phyloP scores from a whole-genome alignment of 2,888 invertebrate genomes.

The Acleris literana region DNA sequence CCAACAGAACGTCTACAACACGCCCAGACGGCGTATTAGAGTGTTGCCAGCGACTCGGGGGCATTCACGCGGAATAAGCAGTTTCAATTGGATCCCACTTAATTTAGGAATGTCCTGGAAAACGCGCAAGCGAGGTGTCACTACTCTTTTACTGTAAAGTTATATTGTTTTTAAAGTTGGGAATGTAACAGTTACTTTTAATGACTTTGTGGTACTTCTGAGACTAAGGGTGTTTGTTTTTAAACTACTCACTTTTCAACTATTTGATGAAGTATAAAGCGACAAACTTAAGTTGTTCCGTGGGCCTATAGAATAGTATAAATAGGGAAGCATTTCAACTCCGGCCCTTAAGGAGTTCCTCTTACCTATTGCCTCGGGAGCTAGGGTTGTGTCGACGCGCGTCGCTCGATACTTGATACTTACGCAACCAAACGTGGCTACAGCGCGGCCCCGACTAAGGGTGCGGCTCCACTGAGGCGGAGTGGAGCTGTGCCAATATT shows the following conservation, averaged over 20 bases:
- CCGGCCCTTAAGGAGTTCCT: too few relatives aligned
- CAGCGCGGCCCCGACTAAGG: too few relatives aligned
- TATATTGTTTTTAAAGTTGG: slow-evolving; percentile 34
- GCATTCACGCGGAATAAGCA: slow-evolving; percentile 7
- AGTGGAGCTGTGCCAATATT: too few relatives aligned
- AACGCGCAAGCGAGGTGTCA: neutral
- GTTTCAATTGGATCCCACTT: slow-evolving; percentile 3
- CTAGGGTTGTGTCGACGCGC: too few relatives aligned
- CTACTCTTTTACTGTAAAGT: slow-evolving; percentile 18
- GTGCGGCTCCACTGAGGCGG: too few relatives aligned
- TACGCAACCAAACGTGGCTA: too few relatives aligned
- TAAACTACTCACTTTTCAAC: neutral
- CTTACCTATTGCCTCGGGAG: too few relatives aligned
- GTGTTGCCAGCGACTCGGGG: neutral
- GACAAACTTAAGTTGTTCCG: too few relatives aligned
- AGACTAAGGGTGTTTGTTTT: slow-evolving; percentile 14
- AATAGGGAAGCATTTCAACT: too few relatives aligned
- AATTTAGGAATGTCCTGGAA: slow-evolving; percentile 8
- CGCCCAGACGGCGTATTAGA: neutral
- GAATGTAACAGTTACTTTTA: slow-evolving; percentile 30
- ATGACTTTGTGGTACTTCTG: slow-evolving; percentile 19
- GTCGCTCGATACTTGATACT: too few relatives aligned
- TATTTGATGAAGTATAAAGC: too few relatives aligned
- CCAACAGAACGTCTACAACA: slow-evolving; percentile 10
- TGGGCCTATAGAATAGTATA: too few relatives aligned